phyloP scores from a whole-genome alignment of 2,797 vertebrate species.

The Heterohyrax brucei region DNA sequence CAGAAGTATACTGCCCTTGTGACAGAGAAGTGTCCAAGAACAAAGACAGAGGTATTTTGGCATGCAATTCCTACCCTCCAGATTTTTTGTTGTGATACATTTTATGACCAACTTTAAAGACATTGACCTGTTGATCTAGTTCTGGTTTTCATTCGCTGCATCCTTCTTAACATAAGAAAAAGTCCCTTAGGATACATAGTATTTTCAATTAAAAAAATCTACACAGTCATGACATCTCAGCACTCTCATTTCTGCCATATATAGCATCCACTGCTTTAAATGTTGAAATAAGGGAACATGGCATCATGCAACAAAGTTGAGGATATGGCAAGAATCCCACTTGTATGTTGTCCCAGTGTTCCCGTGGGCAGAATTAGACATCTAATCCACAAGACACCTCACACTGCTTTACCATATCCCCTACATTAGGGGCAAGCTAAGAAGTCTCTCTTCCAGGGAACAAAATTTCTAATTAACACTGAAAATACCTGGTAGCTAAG shows the following conservation, averaged over 20 bases:
- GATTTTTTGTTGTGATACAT: constrained; percentile 79
- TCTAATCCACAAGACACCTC: constrained; percentile 77
- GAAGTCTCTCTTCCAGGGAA: constrained; percentile 73
- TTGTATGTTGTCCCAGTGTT: constrained; percentile 64
- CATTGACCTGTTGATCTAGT: constrained; percentile 81
- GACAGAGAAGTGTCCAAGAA: constrained; percentile 77
- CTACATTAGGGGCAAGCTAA: constrained; percentile 64
- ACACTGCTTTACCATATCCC: constrained; percentile 71
- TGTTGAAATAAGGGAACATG: constrained; percentile 71
- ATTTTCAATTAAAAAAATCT: constrained; percentile 75
- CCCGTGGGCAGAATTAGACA: constrained; percentile 66
- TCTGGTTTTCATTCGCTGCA: constrained; percentile 83
- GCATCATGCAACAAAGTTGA: constrained; percentile 44
- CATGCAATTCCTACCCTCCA: constrained; percentile 63
- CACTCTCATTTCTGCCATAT: constrained; percentile 43
- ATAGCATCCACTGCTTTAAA: constrained; percentile 60
- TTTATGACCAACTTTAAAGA: constrained; percentile 86
- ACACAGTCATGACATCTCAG: constrained; percentile 58
- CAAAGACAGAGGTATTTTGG: constrained; percentile 82
- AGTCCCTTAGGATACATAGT: constrained; percentile 79
- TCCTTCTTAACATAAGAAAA: constrained; percentile 84
- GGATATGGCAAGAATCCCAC: constrained; percentile 78
- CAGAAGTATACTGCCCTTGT: constrained; percentile 83
- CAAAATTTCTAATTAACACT: constrained; percentile 84
- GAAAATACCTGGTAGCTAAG: constrained; percentile 84